Base-by-base conservation (phyloP, 2,888 invertebrate genomes). In the Clivina fossor region DNA sequence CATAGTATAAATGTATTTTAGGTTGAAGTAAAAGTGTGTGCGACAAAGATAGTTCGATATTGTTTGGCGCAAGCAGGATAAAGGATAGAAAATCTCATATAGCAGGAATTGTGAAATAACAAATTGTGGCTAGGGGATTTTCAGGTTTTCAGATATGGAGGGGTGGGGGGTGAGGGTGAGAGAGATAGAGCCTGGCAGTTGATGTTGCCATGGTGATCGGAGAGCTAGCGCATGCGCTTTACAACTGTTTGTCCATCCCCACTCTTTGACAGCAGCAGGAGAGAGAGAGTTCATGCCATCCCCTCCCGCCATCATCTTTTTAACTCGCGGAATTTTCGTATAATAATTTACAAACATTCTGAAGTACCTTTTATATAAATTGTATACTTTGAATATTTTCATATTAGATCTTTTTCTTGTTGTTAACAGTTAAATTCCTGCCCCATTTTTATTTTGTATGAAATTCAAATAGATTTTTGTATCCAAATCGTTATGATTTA, bases 71-170 rank as follows among this genome's bases (percentile, higher is more conserved):
- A 37, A 35, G 40, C 19, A 13, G 11, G 22, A 44, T n/a, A 19
- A 44, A 37, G 35, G 53, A 53, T 33, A 37, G 33, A 44, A 32
- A 22, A 44, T 44, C 37, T 53, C 43, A 53, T 53, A 53, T 53
- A 53, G 37, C 53, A n/a, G 53, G 37, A 44, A 53, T 53, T 53
- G 53, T 44, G 53, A 53, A 53, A 53, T 53, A 53, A 53, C 53
- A 53, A 53, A 53, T 53, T 53, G 53, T 53, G 53, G 53, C 53
- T 38, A 26, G 35, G 53, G 43, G 40, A 38, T n/a, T 40, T 40
- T 8, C 9, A 22, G 40, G 40, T n/a, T n/a, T n/a, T n/a, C n/a
- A n/a, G n/a, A 22, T 18, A 35, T 20, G 20, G 20, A 28, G 53
- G n/a, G 53, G 53, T 40, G 53, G 35, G n/a, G n/a, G n/a, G n/a